These are phyloP conservation scores for Brachyopa scutellaris DNA, from an alignment of 2,888 invertebrate genomes.

Conservation along the genomic window DNA sequence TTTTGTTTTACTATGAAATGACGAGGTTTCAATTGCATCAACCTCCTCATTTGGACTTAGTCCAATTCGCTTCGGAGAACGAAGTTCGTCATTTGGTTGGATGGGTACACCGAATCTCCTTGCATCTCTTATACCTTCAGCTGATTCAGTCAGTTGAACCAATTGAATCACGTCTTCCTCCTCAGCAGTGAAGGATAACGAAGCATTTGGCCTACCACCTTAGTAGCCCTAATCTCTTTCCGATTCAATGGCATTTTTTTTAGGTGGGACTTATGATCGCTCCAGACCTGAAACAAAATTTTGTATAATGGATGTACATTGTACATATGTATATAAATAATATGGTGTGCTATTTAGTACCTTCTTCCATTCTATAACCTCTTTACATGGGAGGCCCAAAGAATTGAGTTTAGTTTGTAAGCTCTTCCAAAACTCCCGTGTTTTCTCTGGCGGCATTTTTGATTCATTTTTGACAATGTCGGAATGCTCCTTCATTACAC, in stretches of 20 bases:
- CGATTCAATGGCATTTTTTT: neutral
- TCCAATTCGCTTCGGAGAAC: neutral
- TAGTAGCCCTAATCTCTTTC: neutral
- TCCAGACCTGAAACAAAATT: neutral
- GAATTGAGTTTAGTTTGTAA: too few species aligned
- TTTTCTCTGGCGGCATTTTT: too few species aligned
- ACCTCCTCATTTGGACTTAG: neutral
- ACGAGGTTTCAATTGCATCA: neutral
- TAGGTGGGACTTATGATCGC: neutral
- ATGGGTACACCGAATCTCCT: neutral
- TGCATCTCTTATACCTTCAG: neutral
- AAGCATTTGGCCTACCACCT: neutral
- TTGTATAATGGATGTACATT: neutral
- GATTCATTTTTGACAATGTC: too few species aligned
- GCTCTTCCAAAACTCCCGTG: too few species aligned
- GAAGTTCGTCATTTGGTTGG: neutral
- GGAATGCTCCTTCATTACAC: too few species aligned
- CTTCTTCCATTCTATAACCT: neutral
- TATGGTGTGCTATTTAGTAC: too few species aligned
- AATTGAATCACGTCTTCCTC: neutral
- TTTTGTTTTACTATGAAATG: neutral
- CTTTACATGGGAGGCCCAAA: too few species aligned
- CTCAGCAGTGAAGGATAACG: neutral
- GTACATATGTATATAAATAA: neutral
- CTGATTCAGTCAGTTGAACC: neutral